These are phyloP conservation scores for Mimachlamys varia DNA, from an alignment of 2,888 invertebrate genomes.

Conservation along the genomic window DNA sequence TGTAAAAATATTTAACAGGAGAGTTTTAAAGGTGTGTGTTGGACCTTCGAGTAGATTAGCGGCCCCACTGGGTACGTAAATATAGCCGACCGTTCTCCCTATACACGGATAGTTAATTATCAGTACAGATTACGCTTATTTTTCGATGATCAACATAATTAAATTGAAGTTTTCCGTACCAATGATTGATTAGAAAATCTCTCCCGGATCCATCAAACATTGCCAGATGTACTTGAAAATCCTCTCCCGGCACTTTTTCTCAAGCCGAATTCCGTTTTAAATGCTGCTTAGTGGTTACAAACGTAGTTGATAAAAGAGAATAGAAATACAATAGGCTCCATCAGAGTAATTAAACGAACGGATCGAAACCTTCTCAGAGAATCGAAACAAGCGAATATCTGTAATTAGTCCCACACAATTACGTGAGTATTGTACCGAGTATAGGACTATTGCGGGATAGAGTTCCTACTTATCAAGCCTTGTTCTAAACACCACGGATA, in stretches of 20 bases:
- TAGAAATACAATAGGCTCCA: too few species aligned
- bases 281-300: too few species aligned
- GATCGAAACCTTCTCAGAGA: too few species aligned
- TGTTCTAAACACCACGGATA: too few species aligned
- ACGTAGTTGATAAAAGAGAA: too few species aligned
- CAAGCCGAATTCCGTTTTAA: too few species aligned
- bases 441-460: too few species aligned
- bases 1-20: slow-evolving; percentile 14
- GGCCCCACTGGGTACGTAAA: neutral
- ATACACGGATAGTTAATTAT: neutral
- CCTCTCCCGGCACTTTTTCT: too few species aligned
- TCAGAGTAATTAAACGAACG: too few species aligned
- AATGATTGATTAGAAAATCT: neutral
- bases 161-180: neutral
- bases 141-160: neutral
- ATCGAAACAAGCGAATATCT: neutral
- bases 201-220: too few species aligned
- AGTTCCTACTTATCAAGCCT: too few species aligned
- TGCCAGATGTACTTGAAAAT: too few species aligned
- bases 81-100: neutral
- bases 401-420: neutral
- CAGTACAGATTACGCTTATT: neutral
- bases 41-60: neutral
- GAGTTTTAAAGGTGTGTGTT: neutral
- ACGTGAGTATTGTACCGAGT: neutral